Conservation (phyloP, 2,797 vertebrate genomes). For the Dendrocincla fuliginosa region DNA sequence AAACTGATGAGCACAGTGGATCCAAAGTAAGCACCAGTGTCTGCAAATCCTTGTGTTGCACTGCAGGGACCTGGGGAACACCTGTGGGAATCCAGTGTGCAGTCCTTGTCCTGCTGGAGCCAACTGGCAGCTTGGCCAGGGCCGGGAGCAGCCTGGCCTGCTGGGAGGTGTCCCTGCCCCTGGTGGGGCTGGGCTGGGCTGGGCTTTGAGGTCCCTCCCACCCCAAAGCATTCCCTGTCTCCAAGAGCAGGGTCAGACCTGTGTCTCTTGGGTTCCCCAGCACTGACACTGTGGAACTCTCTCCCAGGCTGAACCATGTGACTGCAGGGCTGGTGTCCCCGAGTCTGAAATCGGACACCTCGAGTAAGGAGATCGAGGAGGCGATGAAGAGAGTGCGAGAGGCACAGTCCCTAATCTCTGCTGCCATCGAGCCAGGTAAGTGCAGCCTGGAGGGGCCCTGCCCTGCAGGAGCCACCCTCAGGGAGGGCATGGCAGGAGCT, state of each 20-base stretch:
- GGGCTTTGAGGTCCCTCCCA: not conserved
- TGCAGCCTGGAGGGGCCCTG: not conserved
- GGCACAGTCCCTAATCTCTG: constrained; percentile 96
- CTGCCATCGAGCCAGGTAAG: constrained; percentile 95
- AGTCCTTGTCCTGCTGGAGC: not conserved
- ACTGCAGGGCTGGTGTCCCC: constrained; percentile 90
- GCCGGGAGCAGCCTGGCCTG: not conserved
- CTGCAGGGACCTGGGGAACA: not conserved
- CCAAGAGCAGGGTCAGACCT: rapidly evolving
- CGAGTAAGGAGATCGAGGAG: constrained; percentile 98
- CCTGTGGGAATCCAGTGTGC: too few species aligned
- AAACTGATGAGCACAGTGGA: constrained; percentile 99
- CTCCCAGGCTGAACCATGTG: constrained; percentile 89
- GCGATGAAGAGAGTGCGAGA: constrained; percentile 99
- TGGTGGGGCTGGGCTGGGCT: not conserved
- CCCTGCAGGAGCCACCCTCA: too few species aligned
- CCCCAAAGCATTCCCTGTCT: not conserved
- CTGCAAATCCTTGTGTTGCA: rapidly evolving
- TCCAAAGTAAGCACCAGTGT: constrained; percentile 88
- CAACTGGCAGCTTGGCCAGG: not conserved
- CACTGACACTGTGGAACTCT: not conserved
- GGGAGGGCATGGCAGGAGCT: too few species aligned
- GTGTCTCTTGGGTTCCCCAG: rapidly evolving
- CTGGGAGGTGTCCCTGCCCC: not conserved
- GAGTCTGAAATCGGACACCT: constrained; percentile 90